Evolutionary conservation across 2,888 invertebrate species (phyloP).

Genomic region (Epistrophella euchroma): DNA sequence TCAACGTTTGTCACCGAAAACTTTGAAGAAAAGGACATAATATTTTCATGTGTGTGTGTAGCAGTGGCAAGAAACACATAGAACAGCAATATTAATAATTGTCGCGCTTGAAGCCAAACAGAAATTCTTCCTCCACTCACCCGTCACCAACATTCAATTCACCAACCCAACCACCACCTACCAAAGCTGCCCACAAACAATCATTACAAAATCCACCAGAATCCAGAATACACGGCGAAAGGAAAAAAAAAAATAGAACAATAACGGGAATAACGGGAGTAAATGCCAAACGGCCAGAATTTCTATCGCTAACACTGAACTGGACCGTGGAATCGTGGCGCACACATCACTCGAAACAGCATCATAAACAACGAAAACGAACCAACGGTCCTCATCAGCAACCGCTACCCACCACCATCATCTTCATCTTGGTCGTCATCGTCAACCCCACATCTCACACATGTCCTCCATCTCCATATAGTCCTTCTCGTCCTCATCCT

Average conservation of each 20-base stretch:
- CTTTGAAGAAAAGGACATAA: conserved; percentile 18
- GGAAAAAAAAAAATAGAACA: conserved; percentile 48
- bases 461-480: conserved; percentile 24
- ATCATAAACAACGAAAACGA: conserved; percentile 46
- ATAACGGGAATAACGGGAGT: conserved; percentile 74
- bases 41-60: conserved; percentile 38
- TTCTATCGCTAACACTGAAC: conserved; percentile 67
- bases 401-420: conserved; percentile 61
- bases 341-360: conserved; percentile 42
- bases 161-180: conserved; percentile 28
- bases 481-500: conserved; percentile 60
- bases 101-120: conserved; percentile 71
- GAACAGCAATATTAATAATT: conserved; percentile 59
- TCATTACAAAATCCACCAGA: conserved; percentile 12
- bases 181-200: conserved; percentile 46
- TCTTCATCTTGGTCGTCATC: conserved; percentile 70
- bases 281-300: conserved; percentile 75
- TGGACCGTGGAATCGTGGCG: conserved; percentile 41
- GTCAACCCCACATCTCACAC: conserved; percentile 42
- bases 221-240: conserved; percentile 43
- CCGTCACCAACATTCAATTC: background rate
- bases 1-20: background rate
- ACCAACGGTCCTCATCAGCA: conserved; percentile 50
- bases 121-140: conserved; percentile 12
- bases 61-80: conserved; percentile 42